phyloP scores from a whole-genome alignment of 2,888 invertebrate species.

The Strigamia maritima region DNA sequence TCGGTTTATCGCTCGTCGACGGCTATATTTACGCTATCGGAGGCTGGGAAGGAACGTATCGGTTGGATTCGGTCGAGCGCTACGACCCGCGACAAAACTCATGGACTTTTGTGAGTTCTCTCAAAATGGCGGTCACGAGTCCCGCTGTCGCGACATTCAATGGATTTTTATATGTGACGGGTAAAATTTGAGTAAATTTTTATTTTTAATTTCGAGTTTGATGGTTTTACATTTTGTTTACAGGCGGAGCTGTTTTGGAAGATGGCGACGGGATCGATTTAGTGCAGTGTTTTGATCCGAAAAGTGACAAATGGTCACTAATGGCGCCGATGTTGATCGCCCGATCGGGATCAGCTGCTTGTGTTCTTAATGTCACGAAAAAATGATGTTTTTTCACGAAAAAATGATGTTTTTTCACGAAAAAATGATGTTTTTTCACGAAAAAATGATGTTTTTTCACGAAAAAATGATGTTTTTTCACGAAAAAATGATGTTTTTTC shows the following conservation, averaged over 20 bases:
- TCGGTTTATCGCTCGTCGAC: constrained; percentile 57
- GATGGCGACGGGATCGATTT: constrained; percentile 57
- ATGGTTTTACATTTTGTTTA: background rate
- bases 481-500: no score
- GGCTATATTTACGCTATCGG: constrained; percentile 57
- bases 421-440: no score
- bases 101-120: constrained; percentile 54
- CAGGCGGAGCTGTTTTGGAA: constrained; percentile 56
- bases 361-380: constrained; percentile 55
- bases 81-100: constrained; percentile 55
- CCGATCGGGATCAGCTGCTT: constrained; percentile 56
- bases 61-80: constrained; percentile 55
- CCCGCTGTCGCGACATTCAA: constrained; percentile 55
- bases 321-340: constrained; percentile 55
- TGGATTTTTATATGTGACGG: constrained; percentile 55
- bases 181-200: constrained; percentile 45
- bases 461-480: no score
- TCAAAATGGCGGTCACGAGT: constrained; percentile 56
- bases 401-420: no score
- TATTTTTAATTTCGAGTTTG: background rate
- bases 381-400: no score
- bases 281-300: constrained; percentile 55
- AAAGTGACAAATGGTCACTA: constrained; percentile 54
- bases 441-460: no score
- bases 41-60: constrained; percentile 55